These are phyloP conservation scores for Macropis europaea DNA, from an alignment of 2,888 invertebrate genomes.

Conservation along the genomic window DNA sequence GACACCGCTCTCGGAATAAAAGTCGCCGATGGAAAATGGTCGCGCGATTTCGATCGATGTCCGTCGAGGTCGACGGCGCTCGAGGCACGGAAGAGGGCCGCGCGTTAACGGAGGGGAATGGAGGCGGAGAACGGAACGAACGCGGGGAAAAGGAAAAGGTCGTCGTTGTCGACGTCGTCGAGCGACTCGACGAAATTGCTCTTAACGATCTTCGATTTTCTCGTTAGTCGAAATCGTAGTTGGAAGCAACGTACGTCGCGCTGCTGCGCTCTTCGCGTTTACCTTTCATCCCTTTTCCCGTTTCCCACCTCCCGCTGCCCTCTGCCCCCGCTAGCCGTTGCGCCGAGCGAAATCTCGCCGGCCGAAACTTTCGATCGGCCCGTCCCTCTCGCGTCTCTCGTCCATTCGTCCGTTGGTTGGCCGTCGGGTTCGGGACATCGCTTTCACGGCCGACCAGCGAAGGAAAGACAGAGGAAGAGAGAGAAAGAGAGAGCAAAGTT, in stretches of 20 bases:
- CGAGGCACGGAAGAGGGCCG: too few species aligned
- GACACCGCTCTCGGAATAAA: too few species aligned
- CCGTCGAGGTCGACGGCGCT: too few species aligned
- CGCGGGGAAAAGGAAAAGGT: conserved; percentile 39
- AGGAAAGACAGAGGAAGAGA: conserved; percentile 2
- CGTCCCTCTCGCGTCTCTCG: conserved; percentile 1
- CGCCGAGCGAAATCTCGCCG: conserved; percentile 9
- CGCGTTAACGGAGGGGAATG: too few species aligned
- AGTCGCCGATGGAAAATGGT: too few species aligned
- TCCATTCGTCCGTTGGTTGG: not conserved
- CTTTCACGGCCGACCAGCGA: conserved; percentile 1
- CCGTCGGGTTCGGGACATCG: not conserved
- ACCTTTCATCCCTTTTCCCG: conserved; percentile 24
- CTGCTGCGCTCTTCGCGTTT: conserved; percentile 65
- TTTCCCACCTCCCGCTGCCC: conserved; percentile 10
- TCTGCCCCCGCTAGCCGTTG: not conserved
- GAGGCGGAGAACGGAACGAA: conserved; percentile 6
- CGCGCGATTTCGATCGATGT: too few species aligned
- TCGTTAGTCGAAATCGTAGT: conserved; percentile 72
- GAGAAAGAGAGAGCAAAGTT: conserved; percentile 5
- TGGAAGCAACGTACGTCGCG: conserved; percentile 51
- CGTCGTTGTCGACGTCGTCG: conserved; percentile 54
- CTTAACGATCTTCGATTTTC: conserved; percentile 75
- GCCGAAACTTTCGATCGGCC: conserved; percentile 28
- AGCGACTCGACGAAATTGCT: conserved; percentile 71